Conservation (phyloP, 2,888 invertebrate species). For the Seira sanloemensis region DNA sequence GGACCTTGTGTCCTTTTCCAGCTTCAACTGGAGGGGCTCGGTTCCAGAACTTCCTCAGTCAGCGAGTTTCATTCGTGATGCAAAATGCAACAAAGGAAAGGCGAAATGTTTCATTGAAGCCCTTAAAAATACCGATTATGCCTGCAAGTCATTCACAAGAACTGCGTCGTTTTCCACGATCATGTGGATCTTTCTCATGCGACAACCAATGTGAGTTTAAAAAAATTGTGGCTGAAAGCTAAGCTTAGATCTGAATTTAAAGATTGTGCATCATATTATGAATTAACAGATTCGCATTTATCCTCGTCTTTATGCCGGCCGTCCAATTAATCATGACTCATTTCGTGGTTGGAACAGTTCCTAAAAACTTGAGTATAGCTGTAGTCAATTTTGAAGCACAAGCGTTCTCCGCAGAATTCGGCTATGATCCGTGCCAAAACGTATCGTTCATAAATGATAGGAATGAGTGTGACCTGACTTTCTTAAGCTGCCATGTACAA, state of each 20-base stretch:
- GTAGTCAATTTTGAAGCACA: slow-evolving; percentile 54
- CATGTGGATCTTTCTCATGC: slow-evolving; percentile 50
- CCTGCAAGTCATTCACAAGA: slow-evolving; percentile 46
- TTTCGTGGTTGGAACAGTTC: slow-evolving; percentile 59
- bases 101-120: neutral
- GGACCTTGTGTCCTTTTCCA: neutral
- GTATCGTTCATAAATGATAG: slow-evolving; percentile 2
- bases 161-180: slow-evolving; percentile 51
- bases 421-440: slow-evolving; percentile 15
- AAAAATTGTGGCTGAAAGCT: neutral
- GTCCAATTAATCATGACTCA: slow-evolving; percentile 60
- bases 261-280: too few relatives aligned
- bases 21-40: slow-evolving; percentile 21
- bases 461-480: slow-evolving; percentile 25
- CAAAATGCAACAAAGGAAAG: neutral
- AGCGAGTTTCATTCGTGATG: neutral
- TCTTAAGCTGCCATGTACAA: slow-evolving; percentile 42
- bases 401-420: neutral
- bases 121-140: neutral
- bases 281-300: slow-evolving; percentile 59
- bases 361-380: slow-evolving; percentile 46
- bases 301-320: slow-evolving; percentile 60
- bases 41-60: slow-evolving; percentile 2
- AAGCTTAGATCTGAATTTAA: slow-evolving; percentile 8
- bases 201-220: slow-evolving; percentile 60